phyloP scores from a whole-genome alignment of 2,888 invertebrate species.

The Pollenia amentaria region DNA sequence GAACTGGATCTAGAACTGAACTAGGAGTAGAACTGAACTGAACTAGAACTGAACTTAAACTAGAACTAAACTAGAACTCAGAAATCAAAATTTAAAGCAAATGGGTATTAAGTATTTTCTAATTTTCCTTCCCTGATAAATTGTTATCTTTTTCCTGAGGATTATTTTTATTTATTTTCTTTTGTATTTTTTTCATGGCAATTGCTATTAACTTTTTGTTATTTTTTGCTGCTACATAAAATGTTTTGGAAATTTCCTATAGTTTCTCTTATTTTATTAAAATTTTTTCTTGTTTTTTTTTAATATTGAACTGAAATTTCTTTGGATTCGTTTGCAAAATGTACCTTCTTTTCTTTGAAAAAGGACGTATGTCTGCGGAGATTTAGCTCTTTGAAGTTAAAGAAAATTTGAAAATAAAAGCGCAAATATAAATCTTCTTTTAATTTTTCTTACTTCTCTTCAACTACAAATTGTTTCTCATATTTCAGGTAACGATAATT shows the following conservation, averaged over 20 bases:
- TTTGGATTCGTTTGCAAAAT: not conserved
- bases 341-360: not conserved
- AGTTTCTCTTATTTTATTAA: slow-evolving; percentile 12
- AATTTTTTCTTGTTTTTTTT: slow-evolving; percentile 29
- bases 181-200: not conserved
- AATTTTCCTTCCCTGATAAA: too few relatives aligned
- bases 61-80: not conserved
- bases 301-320: not conserved
- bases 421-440: slow-evolving; percentile 59
- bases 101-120: too few relatives aligned
- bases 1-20: slow-evolving; percentile 1
- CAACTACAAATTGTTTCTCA: not conserved
- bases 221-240: not conserved
- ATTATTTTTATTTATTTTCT: slow-evolving; percentile 12
- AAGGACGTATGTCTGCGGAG: not conserved
- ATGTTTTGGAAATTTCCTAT: slow-evolving; percentile 37
- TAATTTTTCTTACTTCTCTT: slow-evolving; percentile 52
- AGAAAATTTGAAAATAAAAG: slow-evolving; percentile 26
- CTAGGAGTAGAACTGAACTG: not conserved
- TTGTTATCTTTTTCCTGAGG: not conserved
- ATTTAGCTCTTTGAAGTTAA: not conserved
- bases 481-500: slow-evolving; percentile 25
- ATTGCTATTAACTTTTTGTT: not conserved
- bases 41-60: not conserved
- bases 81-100: not conserved